These are phyloP conservation scores for Sitodiplosis mosellana DNA, from an alignment of 1,140 invertebrate species.

Conservation along the genomic window DNA sequence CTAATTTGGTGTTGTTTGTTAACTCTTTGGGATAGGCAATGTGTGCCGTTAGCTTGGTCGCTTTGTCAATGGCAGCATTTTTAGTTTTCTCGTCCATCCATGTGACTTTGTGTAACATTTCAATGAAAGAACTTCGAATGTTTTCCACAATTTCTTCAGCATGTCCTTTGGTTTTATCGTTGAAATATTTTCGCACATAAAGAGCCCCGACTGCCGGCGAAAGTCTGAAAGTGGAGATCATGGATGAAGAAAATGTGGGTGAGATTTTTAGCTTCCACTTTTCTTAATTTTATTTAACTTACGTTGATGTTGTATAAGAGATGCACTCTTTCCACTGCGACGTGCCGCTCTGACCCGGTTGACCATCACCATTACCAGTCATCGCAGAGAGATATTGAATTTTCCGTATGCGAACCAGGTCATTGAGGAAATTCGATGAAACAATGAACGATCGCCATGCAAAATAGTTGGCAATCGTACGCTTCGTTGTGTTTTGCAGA, in stretches of 20 bases:
- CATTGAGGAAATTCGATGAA: constrained; percentile 54
- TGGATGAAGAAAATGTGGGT: not conserved
- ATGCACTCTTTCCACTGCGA: constrained; percentile 73
- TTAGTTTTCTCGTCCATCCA: constrained; percentile 50
- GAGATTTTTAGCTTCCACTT: constrained; percentile 23
- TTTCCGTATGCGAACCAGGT: constrained; percentile 47
- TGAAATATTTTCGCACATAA: constrained; percentile 57
- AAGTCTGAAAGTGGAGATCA: constrained; percentile 28
- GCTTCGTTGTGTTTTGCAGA: constrained; percentile 29
- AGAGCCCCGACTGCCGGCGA: constrained; percentile 49
- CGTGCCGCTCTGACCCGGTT: constrained; percentile 40
- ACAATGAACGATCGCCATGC: constrained; percentile 59
- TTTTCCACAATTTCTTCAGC: constrained; percentile 46
- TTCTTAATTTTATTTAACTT: constrained; percentile 42
- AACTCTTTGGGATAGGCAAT: too few relatives aligned
- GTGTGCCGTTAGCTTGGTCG: too few relatives aligned
- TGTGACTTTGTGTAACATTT: constrained; percentile 36
- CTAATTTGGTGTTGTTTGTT: not conserved
- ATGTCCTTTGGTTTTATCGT: constrained; percentile 43
- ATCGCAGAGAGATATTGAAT: constrained; percentile 53
- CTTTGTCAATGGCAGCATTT: constrained; percentile 25
- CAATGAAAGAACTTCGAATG: constrained; percentile 34
- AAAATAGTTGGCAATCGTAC: constrained; percentile 51
- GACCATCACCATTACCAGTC: constrained; percentile 45
- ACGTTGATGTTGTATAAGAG: constrained; percentile 35